Evolutionary conservation across 2,113 vertebrate genomes (phyloP).

Genomic region (Aleadryas rufinucha): DNA sequence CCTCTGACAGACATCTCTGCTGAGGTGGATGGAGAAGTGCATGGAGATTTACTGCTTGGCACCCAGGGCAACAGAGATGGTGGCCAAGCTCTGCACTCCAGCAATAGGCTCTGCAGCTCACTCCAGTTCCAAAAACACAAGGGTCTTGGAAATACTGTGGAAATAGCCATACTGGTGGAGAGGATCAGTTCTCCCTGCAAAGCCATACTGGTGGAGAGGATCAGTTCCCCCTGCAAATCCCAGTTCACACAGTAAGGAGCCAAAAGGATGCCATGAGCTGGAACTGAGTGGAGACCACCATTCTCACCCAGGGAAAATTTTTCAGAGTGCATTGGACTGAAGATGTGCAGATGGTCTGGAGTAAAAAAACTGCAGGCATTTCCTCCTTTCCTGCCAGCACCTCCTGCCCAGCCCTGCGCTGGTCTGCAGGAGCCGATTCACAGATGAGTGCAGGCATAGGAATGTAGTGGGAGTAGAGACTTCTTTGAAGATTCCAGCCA

Average conservation of each 20-base stretch:
- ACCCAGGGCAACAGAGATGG: not conserved
- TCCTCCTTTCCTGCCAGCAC: not conserved
- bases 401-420: not conserved
- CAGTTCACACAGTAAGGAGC: not conserved
- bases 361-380: constrained; percentile 12
- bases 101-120: not conserved
- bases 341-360: not conserved
- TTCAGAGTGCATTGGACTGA: not conserved
- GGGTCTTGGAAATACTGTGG: not conserved
- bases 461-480: constrained; percentile 51
- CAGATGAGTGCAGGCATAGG: constrained; percentile 12
- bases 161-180: not conserved
- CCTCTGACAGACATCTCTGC: not conserved
- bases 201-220: not conserved
- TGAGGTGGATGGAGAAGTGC: not conserved
- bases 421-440: not conserved
- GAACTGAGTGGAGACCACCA: not conserved
- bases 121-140: not conserved
- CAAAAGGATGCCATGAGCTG: fast-evolving
- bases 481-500: constrained; percentile 36
- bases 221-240: not conserved
- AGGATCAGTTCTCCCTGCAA: no score
- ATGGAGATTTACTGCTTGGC: not conserved
- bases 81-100: not conserved
- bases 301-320: not conserved